Evolutionary conservation across 2,797 vertebrate species (phyloP).

Genomic region (Cephalopachus bancanus): DNA sequence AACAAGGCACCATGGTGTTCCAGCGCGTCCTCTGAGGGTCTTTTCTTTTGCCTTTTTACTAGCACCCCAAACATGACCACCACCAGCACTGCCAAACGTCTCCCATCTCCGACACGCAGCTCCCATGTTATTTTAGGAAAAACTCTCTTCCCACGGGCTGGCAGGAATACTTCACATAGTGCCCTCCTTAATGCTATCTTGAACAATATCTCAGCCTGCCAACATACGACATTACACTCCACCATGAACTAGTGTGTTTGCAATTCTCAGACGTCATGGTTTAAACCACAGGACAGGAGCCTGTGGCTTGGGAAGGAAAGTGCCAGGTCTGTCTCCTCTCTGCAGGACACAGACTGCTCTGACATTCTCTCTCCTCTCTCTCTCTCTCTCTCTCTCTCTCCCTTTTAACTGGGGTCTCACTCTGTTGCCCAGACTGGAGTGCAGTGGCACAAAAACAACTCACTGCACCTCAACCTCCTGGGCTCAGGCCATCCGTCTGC

Average conservation of each 20-base stretch:
- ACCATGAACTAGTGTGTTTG: accelerated
- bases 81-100: not conserved
- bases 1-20: too few species aligned
- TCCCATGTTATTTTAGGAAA: not conserved
- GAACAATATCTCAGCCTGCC: not conserved
- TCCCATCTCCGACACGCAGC: not conserved
- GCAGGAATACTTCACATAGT: not conserved
- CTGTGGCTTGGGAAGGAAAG: not conserved
- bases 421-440: too few species aligned
- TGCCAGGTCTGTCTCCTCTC: not conserved
- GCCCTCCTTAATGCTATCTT: not conserved
- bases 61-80: accelerated
- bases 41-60: not conserved
- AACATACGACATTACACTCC: not conserved
- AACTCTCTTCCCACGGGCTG: not conserved
- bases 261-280: not conserved
- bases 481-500: too few species aligned
- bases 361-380: too few species aligned
- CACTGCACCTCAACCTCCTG: too few species aligned
- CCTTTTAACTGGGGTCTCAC: too few species aligned
- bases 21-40: too few species aligned
- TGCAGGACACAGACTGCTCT: not conserved
- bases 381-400: too few species aligned
- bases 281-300: not conserved
- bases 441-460: too few species aligned